phyloP scores from a whole-genome alignment of 2,113 vertebrate genomes.

The human (Homo sapiens) region DNA sequence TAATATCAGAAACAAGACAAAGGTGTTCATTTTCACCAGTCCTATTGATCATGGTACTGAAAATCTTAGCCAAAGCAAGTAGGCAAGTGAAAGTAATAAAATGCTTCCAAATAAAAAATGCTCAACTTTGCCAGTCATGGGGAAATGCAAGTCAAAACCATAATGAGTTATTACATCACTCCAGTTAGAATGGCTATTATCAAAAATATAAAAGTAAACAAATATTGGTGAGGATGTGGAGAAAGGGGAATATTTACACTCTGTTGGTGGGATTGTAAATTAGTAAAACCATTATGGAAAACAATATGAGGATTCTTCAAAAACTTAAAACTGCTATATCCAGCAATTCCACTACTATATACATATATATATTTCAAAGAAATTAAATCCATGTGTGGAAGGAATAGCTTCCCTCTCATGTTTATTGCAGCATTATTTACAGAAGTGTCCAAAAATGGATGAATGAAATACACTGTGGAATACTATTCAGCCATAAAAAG shows the following conservation, averaged over 20 bases:
- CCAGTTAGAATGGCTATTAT: too few relatives aligned
- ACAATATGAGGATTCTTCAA: neutral
- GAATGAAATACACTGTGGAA: neutral
- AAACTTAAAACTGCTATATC: neutral
- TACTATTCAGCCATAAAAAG: neutral
- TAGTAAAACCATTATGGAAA: neutral
- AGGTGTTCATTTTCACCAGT: neutral
- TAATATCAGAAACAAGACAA: neutral
- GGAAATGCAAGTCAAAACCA: too few relatives aligned
- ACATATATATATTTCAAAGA: neutral
- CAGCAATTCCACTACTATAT: neutral
- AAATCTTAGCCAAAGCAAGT: neutral
- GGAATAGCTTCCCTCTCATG: neutral
- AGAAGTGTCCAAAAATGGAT: neutral
- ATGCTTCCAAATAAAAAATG: neutral
- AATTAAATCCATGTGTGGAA: neutral
- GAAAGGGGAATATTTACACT: neutral
- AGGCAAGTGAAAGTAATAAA: neutral
- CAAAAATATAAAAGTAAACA: neutral
- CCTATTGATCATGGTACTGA: neutral
- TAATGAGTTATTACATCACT: too few relatives aligned
- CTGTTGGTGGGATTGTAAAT: neutral
- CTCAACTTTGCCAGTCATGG: too few relatives aligned
- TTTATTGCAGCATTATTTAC: neutral
- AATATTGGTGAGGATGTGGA: neutral